phyloP scores from a whole-genome alignment of 2,113 vertebrate genomes.

The Chascanopsetta lugubris region DNA sequence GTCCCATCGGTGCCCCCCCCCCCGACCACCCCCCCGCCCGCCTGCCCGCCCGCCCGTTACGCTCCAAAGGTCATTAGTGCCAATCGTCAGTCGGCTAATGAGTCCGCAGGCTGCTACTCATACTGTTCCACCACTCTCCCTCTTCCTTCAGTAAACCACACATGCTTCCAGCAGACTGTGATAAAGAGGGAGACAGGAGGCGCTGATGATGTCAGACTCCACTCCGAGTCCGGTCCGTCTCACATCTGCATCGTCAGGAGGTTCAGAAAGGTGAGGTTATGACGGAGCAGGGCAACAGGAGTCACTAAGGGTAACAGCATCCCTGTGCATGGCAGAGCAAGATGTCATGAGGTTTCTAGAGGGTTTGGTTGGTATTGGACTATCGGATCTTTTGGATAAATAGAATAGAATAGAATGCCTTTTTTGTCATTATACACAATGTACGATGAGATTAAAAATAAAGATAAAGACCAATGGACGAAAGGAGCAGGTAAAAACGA shows the following conservation, averaged over 20 bases:
- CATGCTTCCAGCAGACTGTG: conserved; percentile 15
- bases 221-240: no score
- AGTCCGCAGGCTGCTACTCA: conserved; percentile 19
- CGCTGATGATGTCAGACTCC: background rate
- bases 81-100: conserved; percentile 44
- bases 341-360: background rate
- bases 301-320: background rate
- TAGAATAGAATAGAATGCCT: no score
- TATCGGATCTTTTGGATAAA: no score
- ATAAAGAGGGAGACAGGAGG: background rate
- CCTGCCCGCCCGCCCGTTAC: no score
- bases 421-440: no score
- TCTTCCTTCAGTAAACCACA: conserved; percentile 22
- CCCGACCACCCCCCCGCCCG: no score
- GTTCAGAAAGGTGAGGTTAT: background rate
- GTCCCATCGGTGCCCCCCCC: background rate
- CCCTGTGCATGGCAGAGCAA: background rate
- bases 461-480: no score
- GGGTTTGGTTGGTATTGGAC: no score
- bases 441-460: no score
- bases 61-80: conserved; percentile 35
- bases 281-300: background rate
- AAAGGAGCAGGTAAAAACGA: no score
- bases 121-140: no score
- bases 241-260: background rate